A percentile compares a stretch with the other conserved stretches of the same genome.
phyloP scores from a whole-genome alignment of 92 coral and sea anemone species.

The Phenganax marumi region DNA sequence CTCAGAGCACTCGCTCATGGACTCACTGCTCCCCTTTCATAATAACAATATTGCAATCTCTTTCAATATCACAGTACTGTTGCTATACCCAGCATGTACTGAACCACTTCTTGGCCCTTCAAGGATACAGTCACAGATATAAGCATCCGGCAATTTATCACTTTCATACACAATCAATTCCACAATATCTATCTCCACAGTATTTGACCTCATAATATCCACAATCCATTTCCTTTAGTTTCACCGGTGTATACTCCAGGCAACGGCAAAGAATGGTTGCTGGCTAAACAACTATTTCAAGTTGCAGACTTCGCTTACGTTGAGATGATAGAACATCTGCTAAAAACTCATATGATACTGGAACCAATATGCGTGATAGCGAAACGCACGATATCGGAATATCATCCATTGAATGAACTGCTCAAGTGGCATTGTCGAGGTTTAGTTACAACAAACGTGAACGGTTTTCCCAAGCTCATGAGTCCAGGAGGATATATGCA shows the following conservation, averaged over 20 bases:
- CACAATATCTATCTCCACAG: neutral
- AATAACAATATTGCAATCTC: too few relatives aligned
- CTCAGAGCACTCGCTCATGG: too few relatives aligned
- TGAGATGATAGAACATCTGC: slow-evolving; percentile 90
- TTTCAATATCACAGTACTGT: too few relatives aligned
- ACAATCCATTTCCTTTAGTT: slow-evolving; percentile 42
- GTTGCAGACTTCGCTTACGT: slow-evolving; percentile 90
- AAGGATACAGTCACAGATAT: too few relatives aligned
- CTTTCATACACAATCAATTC: neutral
- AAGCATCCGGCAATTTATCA: too few relatives aligned
- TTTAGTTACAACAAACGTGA: slow-evolving; percentile 75
- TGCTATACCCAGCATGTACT: too few relatives aligned
- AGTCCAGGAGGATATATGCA: slow-evolving; percentile 83
- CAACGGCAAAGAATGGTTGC: slow-evolving; percentile 78
- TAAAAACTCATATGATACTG: slow-evolving; percentile 90
- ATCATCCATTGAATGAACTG: slow-evolving; percentile 79
- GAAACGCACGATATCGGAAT: slow-evolving; percentile 68
- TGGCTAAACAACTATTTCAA: slow-evolving; percentile 81
- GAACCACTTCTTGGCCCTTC: too few relatives aligned
- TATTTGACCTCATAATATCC: neutral
- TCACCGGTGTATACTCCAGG: slow-evolving; percentile 80
- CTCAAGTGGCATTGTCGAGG: slow-evolving; percentile 94
- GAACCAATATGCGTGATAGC: slow-evolving; percentile 87
- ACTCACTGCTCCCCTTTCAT: too few relatives aligned
- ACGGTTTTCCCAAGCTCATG: slow-evolving; percentile 86